Base-by-base conservation (phyloP, 2,888 invertebrate genomes). In the Drosophila basisetae region DNA sequence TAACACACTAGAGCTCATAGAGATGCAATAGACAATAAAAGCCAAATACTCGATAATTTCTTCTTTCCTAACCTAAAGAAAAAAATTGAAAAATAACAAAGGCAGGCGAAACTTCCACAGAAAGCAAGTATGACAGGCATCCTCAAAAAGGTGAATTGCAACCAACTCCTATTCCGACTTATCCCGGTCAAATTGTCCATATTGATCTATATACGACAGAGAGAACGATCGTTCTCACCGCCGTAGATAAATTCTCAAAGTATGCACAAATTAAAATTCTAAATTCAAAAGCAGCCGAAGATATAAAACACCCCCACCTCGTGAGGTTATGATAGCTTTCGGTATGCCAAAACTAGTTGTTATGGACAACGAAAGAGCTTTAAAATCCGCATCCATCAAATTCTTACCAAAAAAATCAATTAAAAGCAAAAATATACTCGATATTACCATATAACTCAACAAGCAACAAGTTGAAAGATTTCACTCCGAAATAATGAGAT, bases 401-500 rank as follows among this genome's bases (percentile, higher is more conserved):
- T 28, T 28, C 22, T 22, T 22, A 22, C 22, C 22, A 22, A 22
- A 22, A 22, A 22, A 22, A 22, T 22, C 22, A 22, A 22, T 28
- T 28, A 28, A 28, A 4, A 28, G 4, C 28, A 28, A 28, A 28
- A 28, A 28, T 28, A 22, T 22, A 22, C 22, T 22, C 22, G 22
- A 22, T 22, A 22, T 22, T 22, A 28, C 55, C 55, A 10, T 35
- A 53, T 10, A 83, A 56, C 6, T 30, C 30, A 30, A 30, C 30
- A 30, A 31, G 75, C 79, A 1, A 80, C 79, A 11, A 41, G 79
- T 2, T 49, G 30, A 30, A 30, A 30, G 30, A 30, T 30, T 30
- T 7, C 30, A 30, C 6, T 30, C 70, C 1, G 79, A 79, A 62
- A 76, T 83, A 18, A 60, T 71, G 67, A 68, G 82, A 54, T 79